Evolutionary conservation across 2,113 vertebrate genomes (phyloP).

Genomic region (Passer montanus): DNA sequence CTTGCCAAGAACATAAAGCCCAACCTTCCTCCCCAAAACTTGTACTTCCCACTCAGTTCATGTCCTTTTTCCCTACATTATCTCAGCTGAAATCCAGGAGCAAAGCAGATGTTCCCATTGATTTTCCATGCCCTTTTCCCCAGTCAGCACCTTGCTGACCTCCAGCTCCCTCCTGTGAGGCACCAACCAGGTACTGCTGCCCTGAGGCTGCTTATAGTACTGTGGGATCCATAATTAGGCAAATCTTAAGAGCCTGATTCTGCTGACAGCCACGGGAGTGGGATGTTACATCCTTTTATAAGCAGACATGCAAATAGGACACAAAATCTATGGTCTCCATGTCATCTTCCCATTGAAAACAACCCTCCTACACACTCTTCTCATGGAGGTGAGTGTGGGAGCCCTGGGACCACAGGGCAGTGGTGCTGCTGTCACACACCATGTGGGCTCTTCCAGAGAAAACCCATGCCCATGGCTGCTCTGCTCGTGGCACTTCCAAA

Average conservation of each 20-base stretch:
- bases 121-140: background rate
- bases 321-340: background rate
- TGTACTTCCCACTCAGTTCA: background rate
- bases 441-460: background rate
- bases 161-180: background rate
- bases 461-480: background rate
- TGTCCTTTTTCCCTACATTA: background rate
- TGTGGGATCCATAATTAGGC: background rate
- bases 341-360: background rate
- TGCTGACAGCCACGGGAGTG: background rate
- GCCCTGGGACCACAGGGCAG: background rate
- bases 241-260: background rate
- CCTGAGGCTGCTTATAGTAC: background rate
- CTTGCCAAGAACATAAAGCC: conserved; percentile 8
- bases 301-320: background rate
- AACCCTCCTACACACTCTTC: background rate
- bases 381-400: accelerated
- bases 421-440: accelerated
- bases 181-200: background rate
- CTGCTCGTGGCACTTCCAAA: background rate
- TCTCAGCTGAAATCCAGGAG: background rate
- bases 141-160: background rate
- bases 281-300: background rate
- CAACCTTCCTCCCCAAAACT: background rate
- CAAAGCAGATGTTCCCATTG: background rate